These are phyloP conservation scores for Zeuzera pyrina DNA, from an alignment of 2,888 invertebrate genomes.

Conservation along the genomic window DNA sequence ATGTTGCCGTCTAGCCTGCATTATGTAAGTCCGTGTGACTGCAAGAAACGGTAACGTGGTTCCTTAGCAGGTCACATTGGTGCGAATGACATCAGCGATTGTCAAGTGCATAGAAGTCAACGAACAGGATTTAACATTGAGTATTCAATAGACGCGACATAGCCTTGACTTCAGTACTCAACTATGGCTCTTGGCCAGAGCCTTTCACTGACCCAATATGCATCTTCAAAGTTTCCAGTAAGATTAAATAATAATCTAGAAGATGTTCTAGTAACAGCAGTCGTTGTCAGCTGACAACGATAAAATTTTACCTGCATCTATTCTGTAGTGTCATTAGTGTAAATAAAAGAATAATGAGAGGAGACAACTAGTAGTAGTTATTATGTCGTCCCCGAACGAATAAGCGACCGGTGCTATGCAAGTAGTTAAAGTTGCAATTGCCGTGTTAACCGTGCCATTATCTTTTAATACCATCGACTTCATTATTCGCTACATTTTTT, in stretches of 20 bases:
- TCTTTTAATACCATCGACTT: slow-evolving; percentile 69
- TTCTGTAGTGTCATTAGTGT: too few relatives aligned
- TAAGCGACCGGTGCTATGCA: slow-evolving; percentile 27
- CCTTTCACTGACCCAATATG: slow-evolving; percentile 57
- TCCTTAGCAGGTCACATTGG: slow-evolving; percentile 64
- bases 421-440: slow-evolving; percentile 39
- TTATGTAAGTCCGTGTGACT: slow-evolving; percentile 63
- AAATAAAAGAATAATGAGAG: too few relatives aligned
- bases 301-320: too few relatives aligned
- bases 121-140: slow-evolving; percentile 62
- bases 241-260: too few relatives aligned
- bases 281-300: too few relatives aligned
- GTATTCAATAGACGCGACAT: slow-evolving; percentile 52
- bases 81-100: slow-evolving; percentile 62
- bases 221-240: slow-evolving; percentile 33
- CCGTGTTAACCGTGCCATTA: slow-evolving; percentile 60
- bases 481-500: slow-evolving; percentile 68
- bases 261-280: too few relatives aligned
- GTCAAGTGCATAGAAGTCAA: slow-evolving; percentile 66
- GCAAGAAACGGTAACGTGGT: slow-evolving; percentile 62
- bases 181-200: slow-evolving; percentile 51
- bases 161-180: slow-evolving; percentile 55
- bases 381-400: slow-evolving; percentile 23
- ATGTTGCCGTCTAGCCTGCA: slow-evolving; percentile 50
- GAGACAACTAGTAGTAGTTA: too few relatives aligned